Base-by-base conservation (phyloP, 2,888 invertebrate genomes). In the Aplocera efformata region DNA sequence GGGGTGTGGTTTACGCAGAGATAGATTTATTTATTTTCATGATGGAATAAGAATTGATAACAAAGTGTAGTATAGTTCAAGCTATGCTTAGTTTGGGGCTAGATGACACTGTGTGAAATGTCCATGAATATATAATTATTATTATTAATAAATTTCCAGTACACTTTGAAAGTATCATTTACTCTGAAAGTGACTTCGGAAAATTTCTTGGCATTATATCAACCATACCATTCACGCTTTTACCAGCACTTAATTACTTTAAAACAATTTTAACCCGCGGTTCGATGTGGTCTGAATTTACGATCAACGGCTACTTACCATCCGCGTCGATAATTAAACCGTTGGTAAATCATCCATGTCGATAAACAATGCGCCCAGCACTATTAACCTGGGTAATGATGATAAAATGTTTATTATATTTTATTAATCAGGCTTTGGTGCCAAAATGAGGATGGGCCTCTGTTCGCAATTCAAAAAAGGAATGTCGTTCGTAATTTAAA, bases 221-320 rank as follows among this genome's bases (percentile, higher is more conserved):
- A 31, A 34, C 32, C 27, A 24, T 27, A 34, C 39, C 30, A 30
- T 40, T 26, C 40, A 37, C 45, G 36, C 45, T 42, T 37, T 45
- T 40, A 41, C 40, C 40, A 37, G 25, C 45, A 28, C 40, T 45
- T 24, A 40, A 40, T 45, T 17, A 17, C 13, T 17, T 45, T 45
- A 45, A 45, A 45, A 40, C 45, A 45, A 36, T 45, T 45, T 33
- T 36, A 45, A 32, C 23, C 35, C 36, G 45, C 32, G 36, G 40
- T 45, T 28, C 45, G 45, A 40, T 41, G 45, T 32, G 45, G 45
- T 45, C 39, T 38, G 32, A 39, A 56, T 56, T 53, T 57, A 58
- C 44, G 55, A 53, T 49, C 49, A 45, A 49, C 49, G 53, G 54
- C 52, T 54, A 53, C 56, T 58, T 56, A 40, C 45, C 48, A 49